These are phyloP conservation scores for Lasiurus borealis DNA, from an alignment of 2,113 vertebrate genomes.

Conservation along the genomic window DNA sequence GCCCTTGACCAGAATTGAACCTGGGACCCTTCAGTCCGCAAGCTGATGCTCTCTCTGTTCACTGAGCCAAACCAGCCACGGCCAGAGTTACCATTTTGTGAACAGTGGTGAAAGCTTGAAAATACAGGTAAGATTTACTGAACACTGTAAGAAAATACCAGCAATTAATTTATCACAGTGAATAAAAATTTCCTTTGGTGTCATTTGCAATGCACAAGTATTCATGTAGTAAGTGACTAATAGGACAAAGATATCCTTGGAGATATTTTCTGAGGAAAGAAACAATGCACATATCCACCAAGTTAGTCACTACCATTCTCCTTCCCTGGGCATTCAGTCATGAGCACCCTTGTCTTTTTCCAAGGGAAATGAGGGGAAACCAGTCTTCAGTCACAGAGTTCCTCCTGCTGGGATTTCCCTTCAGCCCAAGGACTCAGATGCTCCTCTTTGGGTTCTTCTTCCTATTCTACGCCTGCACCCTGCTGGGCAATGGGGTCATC, in stretches of 20 bases:
- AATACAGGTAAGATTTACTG: neutral
- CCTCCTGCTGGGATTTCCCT: conserved; percentile 67
- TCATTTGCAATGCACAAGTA: neutral
- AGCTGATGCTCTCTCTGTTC: too few relatives aligned
- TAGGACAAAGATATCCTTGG: neutral
- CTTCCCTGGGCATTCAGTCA: neutral
- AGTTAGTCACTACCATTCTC: neutral
- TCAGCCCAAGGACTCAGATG: neutral
- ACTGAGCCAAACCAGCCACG: too few relatives aligned
- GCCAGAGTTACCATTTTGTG: neutral
- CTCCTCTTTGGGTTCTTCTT: conserved; percentile 69
- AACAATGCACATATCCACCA: neutral
- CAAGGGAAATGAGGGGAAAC: conserved; percentile 60
- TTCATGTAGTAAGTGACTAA: neutral
- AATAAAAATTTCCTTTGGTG: neutral
- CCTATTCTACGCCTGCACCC: neutral
- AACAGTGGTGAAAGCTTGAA: neutral
- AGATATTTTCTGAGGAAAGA: neutral
- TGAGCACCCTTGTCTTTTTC: neutral
- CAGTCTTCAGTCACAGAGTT: conserved; percentile 60
- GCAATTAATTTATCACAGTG: neutral
- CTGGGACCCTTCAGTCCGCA: too few relatives aligned
- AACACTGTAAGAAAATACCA: neutral
- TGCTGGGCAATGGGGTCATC: conserved; percentile 66
- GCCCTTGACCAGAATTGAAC: too few relatives aligned